These are phyloP conservation scores for Drosophila vallismaia DNA, from an alignment of 2,888 invertebrate species.

Conservation along the genomic window DNA sequence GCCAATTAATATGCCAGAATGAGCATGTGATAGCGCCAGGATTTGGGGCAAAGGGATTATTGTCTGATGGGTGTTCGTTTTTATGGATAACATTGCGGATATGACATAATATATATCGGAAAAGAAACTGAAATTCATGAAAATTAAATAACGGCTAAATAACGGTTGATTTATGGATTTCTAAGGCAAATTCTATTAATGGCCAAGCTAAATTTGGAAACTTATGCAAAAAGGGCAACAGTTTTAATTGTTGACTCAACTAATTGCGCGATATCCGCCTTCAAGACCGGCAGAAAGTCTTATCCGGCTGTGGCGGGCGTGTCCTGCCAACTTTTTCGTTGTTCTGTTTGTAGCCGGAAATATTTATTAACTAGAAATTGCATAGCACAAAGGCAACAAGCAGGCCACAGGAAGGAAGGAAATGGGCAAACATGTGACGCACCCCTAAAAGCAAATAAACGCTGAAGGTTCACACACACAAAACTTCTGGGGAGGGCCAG, in stretches of 20 bases:
- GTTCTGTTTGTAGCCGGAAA: conserved; percentile 58
- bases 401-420: conserved; percentile 64
- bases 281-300: conserved; percentile 8
- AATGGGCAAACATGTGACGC: conserved; percentile 73
- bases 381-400: conserved; percentile 55
- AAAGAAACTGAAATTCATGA: conserved; percentile 1
- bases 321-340: conserved; percentile 45
- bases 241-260: conserved; percentile 37
- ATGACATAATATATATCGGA: conserved; percentile 16
- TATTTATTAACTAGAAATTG: conserved; percentile 76
- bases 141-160: neutral
- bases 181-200: conserved; percentile 15
- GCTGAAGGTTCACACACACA: conserved; percentile 9
- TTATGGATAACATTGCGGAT: conserved; percentile 9
- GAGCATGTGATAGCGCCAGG: conserved; percentile 33
- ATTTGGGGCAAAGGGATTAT: conserved; percentile 16
- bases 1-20: conserved; percentile 57
- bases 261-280: conserved; percentile 40
- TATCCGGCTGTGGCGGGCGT: conserved; percentile 25
- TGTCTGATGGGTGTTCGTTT: conserved; percentile 5
- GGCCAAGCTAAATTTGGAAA: conserved; percentile 21
- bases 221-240: conserved; percentile 34
- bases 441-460: conserved; percentile 66
- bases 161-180: conserved; percentile 29
- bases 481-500: conserved; percentile 7